Base-by-base conservation (phyloP, 2,888 invertebrate species). In the Noctua janthina region DNA sequence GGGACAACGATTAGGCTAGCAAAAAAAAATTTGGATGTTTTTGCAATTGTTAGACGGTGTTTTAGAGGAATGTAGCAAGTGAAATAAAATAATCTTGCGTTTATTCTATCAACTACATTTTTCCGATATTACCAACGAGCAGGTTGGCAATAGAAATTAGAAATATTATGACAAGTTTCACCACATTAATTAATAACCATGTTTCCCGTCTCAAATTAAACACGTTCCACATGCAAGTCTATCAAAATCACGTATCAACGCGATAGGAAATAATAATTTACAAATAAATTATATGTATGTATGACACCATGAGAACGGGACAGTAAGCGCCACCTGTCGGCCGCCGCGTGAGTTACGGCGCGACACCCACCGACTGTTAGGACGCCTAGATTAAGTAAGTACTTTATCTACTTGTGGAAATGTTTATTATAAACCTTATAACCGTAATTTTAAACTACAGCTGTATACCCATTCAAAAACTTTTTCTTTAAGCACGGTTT, bases 241-340 rank as follows among this genome's bases (percentile, higher is more conserved):
- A 39, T 66, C 59, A 67, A 76, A 80, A 74, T 70, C 54, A 73
- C 29, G 56, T 66, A 54, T 74, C 64, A 77, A 72, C 62, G 13
- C 72, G 73, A 83, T 75, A 84, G 85, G 72, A 84, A 73, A 82
- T 75, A 62, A 73, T 85, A 82, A 78, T 69, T 81, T 29, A 75
- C 51, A 69, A 79, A 76, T 79, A 79, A 76, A 71, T 78, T 49
- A 62, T 73, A 23, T 49, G 46, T 73, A 46, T 51, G 76, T 78
- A 39, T 75, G 83, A 56, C 69, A 54, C 76, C 56, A 74, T 76
- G 79, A 79, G 76, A 85, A 83, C 87, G 69, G 59, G 39, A 80
- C 87, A 54, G 54, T 54, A 62, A 87, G 74, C 83, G 85, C 85
- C 85, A 85, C 72, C 85, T 85, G 74, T 79, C 83, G 85, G 72